A percentile compares a stretch with the other conserved stretches of the same genome.
Conservation (phyloP, 2,888 invertebrate species). For the Nomada hirtipes region DNA sequence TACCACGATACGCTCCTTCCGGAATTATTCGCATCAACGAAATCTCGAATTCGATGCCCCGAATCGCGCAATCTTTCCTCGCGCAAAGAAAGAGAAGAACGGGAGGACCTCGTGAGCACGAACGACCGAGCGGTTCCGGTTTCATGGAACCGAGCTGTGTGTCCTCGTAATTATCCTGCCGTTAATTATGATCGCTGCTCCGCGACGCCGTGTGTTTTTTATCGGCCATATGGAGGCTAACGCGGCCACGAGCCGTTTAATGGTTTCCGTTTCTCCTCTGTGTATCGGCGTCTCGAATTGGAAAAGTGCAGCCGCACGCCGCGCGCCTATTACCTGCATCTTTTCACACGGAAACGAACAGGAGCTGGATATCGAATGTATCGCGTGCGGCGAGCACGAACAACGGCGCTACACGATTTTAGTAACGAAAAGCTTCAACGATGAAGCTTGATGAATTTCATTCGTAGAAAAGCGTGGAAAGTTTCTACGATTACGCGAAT, state of each 20-base stretch:
- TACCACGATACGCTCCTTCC: background rate
- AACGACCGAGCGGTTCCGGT: conserved; percentile 36
- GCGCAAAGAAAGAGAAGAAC: background rate
- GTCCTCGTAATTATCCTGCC: conserved; percentile 60
- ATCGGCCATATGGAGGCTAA: conserved; percentile 58
- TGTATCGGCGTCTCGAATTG: conserved; percentile 28
- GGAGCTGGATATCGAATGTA: background rate
- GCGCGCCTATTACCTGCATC: conserved; percentile 33
- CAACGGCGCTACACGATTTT: background rate
- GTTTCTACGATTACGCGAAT: too few species aligned
- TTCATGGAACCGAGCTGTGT: conserved; percentile 17
- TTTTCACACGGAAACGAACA: conserved; percentile 4
- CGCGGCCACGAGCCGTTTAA: conserved; percentile 56
- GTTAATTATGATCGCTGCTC: conserved; percentile 60
- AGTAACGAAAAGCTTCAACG: too few species aligned
- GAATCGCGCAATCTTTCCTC: background rate
- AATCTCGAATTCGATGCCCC: conserved; percentile 12
- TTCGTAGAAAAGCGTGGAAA: too few species aligned
- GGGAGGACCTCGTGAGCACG: background rate
- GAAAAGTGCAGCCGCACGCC: conserved; percentile 1
- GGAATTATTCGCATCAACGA: background rate
- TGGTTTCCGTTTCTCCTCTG: conserved; percentile 54
- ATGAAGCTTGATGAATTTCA: too few species aligned
- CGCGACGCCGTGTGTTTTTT: conserved; percentile 53
- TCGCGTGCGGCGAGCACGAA: background rate